A percentile compares a stretch with the other conserved stretches of the same genome.
Evolutionary conservation across 2,888 invertebrate species (phyloP).

Genomic region (Embidobia sp.): DNA sequence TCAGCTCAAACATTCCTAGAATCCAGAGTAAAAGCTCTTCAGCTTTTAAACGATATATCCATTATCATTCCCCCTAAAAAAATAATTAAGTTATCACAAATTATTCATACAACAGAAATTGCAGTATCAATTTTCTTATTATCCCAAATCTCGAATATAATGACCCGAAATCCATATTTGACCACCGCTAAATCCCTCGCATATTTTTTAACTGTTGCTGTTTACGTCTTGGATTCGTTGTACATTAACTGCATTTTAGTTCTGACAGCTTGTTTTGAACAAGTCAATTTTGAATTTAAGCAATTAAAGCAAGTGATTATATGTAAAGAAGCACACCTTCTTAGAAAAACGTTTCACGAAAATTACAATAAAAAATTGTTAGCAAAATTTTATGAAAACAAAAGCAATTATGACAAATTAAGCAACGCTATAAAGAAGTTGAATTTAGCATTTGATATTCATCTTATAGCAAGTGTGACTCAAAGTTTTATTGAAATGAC

Average conservation of each 20-base stretch:
- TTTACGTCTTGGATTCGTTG: conserved; percentile 68
- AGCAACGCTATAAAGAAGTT: conserved; percentile 65
- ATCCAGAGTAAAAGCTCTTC: conserved; percentile 61
- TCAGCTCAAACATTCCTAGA: conserved; percentile 56
- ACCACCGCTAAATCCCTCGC: conserved; percentile 31
- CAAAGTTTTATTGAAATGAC: conserved; percentile 72
- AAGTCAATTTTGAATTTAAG: conserved; percentile 67
- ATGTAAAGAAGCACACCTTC: conserved; percentile 71
- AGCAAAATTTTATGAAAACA: conserved; percentile 67
- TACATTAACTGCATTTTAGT: conserved; percentile 69
- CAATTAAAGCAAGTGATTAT: conserved; percentile 64
- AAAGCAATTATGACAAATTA: conserved; percentile 69
- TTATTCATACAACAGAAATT: conserved; percentile 68
- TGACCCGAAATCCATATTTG: background rate
- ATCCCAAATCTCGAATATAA: conserved; percentile 64
- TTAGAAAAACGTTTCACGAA: conserved; percentile 74
- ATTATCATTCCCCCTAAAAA: conserved; percentile 59
- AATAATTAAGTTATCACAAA: conserved; percentile 60
- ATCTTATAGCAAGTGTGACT: conserved; percentile 69
- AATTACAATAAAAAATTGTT: conserved; percentile 62
- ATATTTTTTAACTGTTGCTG: conserved; percentile 64
- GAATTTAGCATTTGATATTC: conserved; percentile 70
- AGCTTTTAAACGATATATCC: conserved; percentile 65
- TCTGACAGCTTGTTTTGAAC: conserved; percentile 68
- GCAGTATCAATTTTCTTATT: conserved; percentile 67